Base-by-base conservation (phyloP, 2,888 invertebrate genomes). In the Peribatodes rhomboidaria region DNA sequence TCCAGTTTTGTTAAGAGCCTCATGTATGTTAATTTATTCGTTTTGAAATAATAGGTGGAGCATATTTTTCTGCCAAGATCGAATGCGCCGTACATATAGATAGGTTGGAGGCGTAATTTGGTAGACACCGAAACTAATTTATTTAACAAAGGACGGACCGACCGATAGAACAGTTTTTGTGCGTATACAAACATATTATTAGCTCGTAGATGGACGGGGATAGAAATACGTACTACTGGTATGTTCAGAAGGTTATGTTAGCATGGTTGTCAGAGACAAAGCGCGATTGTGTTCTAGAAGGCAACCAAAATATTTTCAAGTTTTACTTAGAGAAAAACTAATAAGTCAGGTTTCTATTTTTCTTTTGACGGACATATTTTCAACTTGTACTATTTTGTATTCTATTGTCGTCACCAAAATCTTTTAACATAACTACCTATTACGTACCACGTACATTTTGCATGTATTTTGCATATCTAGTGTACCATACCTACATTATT, bases 71-170 rank as follows among this genome's bases (percentile, higher is more conserved):
- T 86, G 80, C 81, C 82, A 81, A 87, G 87, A 87, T 87, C 85
- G 83, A 83, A 81, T 87, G 81, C 81, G 87, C 77, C 86, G 81
- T 89, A 89, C 87, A 85, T 90, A 88, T 88, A 90, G 88, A 91
- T 90, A 92, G 89, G 88, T 89, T 82, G 62, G 85, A 88, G 85
- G 94, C 94, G 94, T 94, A 94, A 94, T 93, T 92, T 94, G 93
- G 94, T 94, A 94, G 94, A 93, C 91, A 93, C 93, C 94, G 93
- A 92, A 93, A 89, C 93, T 92, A 93, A 93, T 94, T 93, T 94
- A 93, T 92, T 92, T 93, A 90, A 93, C 94, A 93, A 94, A 93
- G 92, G 91, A 88, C 85, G 83, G 88, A 79, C 89, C 90, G 89
- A 87, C 88, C 85, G 91, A 90, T 91, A 92, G 87, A 89, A 77